Evolutionary conservation across 2,113 vertebrate genomes (phyloP).

Genomic region (Xenopus laevis): DNA sequence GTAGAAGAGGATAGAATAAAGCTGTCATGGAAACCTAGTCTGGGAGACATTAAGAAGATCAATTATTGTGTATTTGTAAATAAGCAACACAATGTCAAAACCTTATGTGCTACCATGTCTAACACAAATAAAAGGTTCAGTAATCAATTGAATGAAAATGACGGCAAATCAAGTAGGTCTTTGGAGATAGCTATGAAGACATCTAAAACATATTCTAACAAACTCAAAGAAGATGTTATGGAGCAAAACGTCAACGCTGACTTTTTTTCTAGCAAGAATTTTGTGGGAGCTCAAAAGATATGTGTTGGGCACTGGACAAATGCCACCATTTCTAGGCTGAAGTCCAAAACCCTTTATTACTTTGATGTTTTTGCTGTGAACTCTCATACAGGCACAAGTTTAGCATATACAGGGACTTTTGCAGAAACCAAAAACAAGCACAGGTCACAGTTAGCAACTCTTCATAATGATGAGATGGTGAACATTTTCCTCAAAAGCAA

Average conservation of each 20-base stretch:
- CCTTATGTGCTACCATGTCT: conserved; percentile 33
- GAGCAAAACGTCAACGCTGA: background rate
- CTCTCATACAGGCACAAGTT: conserved; percentile 13
- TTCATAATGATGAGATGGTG: conserved; percentile 26
- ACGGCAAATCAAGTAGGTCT: background rate
- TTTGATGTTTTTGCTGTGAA: conserved; percentile 42
- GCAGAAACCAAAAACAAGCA: conserved; percentile 22
- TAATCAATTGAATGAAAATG: background rate
- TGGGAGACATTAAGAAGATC: background rate
- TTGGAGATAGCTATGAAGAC: background rate
- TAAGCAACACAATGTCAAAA: conserved; percentile 41
- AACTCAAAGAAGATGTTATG: background rate
- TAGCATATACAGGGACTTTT: conserved; percentile 38
- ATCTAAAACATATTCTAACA: conserved; percentile 1
- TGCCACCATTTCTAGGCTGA: conserved; percentile 29
- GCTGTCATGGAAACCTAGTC: conserved; percentile 42
- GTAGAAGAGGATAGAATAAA: conserved; percentile 17
- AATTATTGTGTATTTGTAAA: conserved; percentile 41
- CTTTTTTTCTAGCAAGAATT: conserved; percentile 1
- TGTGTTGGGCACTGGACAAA: conserved; percentile 15
- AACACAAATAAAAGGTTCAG: background rate
- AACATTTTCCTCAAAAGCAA: conserved; percentile 36
- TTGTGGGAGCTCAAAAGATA: conserved; percentile 16
- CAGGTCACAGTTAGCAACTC: conserved; percentile 15
- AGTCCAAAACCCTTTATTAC: conserved; percentile 40